A percentile compares a stretch with the other conserved stretches of the same genome.
These are phyloP conservation scores for Cynodonichthys magdalenae DNA, from an alignment of 2,797 vertebrate species.

Conservation along the genomic window DNA sequence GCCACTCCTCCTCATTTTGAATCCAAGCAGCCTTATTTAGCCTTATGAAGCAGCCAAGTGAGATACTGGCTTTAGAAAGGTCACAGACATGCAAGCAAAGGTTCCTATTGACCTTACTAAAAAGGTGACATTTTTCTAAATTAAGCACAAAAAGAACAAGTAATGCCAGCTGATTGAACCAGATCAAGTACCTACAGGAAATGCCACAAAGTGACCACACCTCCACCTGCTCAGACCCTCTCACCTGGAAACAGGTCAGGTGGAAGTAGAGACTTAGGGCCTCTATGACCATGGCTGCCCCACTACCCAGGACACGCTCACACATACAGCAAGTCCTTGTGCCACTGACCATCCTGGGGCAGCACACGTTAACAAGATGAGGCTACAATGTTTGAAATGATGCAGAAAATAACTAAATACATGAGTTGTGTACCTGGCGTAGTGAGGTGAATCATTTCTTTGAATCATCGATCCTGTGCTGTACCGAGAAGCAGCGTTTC, in stretches of 20 bases:
- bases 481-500: constrained; percentile 85
- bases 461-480: constrained; percentile 66
- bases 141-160: neutral
- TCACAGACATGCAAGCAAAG: neutral
- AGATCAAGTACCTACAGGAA: neutral
- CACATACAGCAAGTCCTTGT: constrained; percentile 92
- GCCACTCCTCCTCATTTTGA: too few relatives aligned
- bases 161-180: neutral
- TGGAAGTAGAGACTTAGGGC: constrained; percentile 96
- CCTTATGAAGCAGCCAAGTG: too few relatives aligned
- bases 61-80: constrained; percentile 1
- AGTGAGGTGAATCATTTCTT: constrained; percentile 45
- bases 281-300: constrained; percentile 95
- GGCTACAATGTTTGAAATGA: constrained; percentile 27
- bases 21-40: too few relatives aligned
- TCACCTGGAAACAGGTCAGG: constrained; percentile 97
- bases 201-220: constrained; percentile 36
- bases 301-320: constrained; percentile 90
- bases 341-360: constrained; percentile 90
- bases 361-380: constrained; percentile 59
- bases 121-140: neutral
- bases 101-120: constrained; percentile 1
- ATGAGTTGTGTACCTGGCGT: constrained; percentile 76
- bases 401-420: neutral
- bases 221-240: constrained; percentile 51